Evolutionary conservation across 2,113 vertebrate species (phyloP).

Genomic region (Ascaphus truei): DNA sequence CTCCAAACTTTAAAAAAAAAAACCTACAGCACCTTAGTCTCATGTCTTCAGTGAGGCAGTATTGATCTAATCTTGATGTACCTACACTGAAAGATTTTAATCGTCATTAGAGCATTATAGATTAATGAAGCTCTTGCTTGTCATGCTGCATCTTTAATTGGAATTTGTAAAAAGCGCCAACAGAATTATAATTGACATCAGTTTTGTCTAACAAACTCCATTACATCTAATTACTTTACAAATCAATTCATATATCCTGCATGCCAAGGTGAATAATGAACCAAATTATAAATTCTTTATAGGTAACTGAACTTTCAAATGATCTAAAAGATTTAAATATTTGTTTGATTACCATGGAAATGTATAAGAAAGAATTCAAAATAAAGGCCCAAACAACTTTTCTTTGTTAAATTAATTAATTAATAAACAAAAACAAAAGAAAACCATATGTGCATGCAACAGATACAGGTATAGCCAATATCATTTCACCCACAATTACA

Average conservation of each 20-base stretch:
- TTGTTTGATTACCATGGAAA: conserved; percentile 17
- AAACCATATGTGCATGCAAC: too few species aligned
- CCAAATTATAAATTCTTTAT: conserved; percentile 12
- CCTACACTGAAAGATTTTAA: conserved; percentile 27
- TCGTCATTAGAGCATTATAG: conserved; percentile 30
- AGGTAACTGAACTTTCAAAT: not conserved
- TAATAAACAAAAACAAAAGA: too few species aligned
- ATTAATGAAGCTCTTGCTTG: conserved; percentile 35
- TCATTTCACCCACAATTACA: too few species aligned
- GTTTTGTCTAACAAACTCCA: conserved; percentile 35
- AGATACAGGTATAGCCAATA: too few species aligned
- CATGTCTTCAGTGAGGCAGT: not conserved
- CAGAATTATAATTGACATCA: conserved; percentile 21
- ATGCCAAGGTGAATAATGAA: conserved; percentile 28
- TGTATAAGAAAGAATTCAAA: too few species aligned
- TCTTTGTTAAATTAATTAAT: too few species aligned
- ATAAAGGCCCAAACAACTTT: too few species aligned
- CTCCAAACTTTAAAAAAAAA: conserved; percentile 13
- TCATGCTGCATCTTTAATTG: conserved; percentile 34
- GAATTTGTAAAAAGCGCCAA: conserved; percentile 22
- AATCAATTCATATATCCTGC: conserved; percentile 34
- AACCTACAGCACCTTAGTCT: not conserved
- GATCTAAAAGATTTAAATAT: conserved; percentile 26
- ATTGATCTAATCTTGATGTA: conserved; percentile 12
- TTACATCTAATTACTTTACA: conserved; percentile 34